A percentile compares a stretch with the other conserved stretches of the same genome.
phyloP scores from a whole-genome alignment of 2,888 invertebrate species.

The Parnassius mnemosyne region DNA sequence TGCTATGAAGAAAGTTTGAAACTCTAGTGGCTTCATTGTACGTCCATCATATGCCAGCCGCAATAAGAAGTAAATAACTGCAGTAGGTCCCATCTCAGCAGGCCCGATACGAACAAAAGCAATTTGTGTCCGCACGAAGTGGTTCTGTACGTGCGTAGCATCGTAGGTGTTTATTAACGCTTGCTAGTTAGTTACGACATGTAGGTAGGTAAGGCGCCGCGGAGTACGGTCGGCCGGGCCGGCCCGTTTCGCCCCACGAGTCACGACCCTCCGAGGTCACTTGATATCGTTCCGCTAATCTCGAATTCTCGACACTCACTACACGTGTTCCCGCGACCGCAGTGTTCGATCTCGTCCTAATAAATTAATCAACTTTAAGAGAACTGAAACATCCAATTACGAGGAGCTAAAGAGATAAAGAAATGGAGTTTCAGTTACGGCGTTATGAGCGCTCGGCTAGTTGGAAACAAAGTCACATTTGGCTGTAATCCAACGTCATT shows the following conservation, averaged over 20 bases:
- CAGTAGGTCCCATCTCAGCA: conserved; percentile 57
- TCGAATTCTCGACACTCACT: conserved; percentile 51
- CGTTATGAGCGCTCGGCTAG: conserved; percentile 53
- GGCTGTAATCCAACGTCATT: conserved; percentile 71
- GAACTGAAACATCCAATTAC: conserved; percentile 35
- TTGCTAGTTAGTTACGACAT: conserved; percentile 45
- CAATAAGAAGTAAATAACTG: conserved; percentile 51
- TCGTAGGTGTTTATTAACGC: conserved; percentile 74
- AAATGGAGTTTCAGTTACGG: conserved; percentile 52
- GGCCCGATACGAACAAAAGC: conserved; percentile 74
- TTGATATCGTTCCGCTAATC: conserved; percentile 61
- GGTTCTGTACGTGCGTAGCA: conserved; percentile 69
- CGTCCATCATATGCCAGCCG: conserved; percentile 60
- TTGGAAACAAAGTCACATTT: conserved; percentile 67
- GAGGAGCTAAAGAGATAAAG: conserved; percentile 35
- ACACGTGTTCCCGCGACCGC: conserved; percentile 51
- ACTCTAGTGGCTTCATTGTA: conserved; percentile 46
- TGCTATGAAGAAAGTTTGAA: conserved; percentile 27
- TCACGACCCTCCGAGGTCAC: conserved; percentile 61
- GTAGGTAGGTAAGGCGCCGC: conserved; percentile 38
- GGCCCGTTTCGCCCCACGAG: conserved; percentile 36
- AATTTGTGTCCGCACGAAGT: conserved; percentile 76
- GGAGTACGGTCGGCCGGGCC: conserved; percentile 31
- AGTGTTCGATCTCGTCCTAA: conserved; percentile 46
- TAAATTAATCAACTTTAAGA: conserved; percentile 42